phyloP scores from a whole-genome alignment of 2,888 invertebrate species.

The Sarcophaga subvicina region DNA sequence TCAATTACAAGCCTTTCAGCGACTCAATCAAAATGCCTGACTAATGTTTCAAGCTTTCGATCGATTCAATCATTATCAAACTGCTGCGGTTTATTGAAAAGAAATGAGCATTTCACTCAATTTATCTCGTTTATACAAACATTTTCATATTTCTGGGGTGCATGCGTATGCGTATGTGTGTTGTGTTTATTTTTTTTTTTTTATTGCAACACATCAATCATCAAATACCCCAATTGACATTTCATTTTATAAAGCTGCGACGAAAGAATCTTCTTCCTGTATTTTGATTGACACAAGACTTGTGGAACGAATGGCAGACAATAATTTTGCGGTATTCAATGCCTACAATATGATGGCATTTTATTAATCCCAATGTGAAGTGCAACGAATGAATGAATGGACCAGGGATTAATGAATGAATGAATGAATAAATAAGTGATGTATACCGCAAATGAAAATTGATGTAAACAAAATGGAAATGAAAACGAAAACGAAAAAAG shows the following conservation, averaged over 20 bases:
- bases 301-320: conserved; percentile 14
- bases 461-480: too few species aligned
- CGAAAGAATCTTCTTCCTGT: conserved; percentile 37
- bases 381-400: neutral
- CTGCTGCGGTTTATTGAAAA: too few species aligned
- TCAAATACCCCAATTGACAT: conserved; percentile 45
- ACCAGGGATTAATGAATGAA: neutral
- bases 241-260: conserved; percentile 11
- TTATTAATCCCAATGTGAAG: conserved; percentile 25
- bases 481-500: too few species aligned
- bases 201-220: conserved; percentile 28
- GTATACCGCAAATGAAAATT: neutral
- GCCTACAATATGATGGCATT: conserved; percentile 15
- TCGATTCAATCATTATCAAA: too few species aligned
- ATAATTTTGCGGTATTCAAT: conserved; percentile 15
- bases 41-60: too few species aligned
- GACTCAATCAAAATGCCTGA: too few species aligned
- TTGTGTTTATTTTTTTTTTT: too few species aligned
- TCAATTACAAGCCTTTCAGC: too few species aligned
- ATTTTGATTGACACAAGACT: conserved; percentile 37
- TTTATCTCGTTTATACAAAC: too few species aligned
- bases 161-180: too few species aligned
- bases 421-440: neutral
- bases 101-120: too few species aligned
- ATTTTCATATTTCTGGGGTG: too few species aligned